These are phyloP conservation scores for Liodrosophila aerea DNA, from an alignment of 2,888 invertebrate species.

Conservation along the genomic window DNA sequence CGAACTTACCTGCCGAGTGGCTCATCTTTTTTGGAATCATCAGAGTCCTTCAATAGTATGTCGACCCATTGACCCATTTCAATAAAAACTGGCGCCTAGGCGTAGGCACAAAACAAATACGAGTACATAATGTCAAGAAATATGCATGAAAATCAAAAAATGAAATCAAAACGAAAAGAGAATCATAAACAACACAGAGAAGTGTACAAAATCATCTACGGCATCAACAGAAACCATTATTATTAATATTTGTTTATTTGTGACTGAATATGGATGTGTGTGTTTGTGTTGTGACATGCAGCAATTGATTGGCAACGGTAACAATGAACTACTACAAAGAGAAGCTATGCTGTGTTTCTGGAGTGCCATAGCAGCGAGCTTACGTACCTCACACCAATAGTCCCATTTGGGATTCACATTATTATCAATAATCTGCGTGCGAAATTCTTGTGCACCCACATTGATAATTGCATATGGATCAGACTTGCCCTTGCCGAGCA, in stretches of 20 bases:
- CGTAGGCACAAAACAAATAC: slow-evolving; percentile 58
- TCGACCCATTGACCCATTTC: slow-evolving; percentile 83
- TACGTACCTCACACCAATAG: slow-evolving; percentile 96
- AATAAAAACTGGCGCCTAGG: slow-evolving; percentile 81
- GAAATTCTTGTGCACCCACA: slow-evolving; percentile 96
- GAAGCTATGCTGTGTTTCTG: slow-evolving; percentile 26
- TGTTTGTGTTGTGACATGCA: slow-evolving; percentile 58
- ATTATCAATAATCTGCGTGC: slow-evolving; percentile 96
- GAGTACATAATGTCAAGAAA: slow-evolving; percentile 59
- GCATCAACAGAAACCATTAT: slow-evolving; percentile 32
- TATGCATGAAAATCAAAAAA: slow-evolving; percentile 49
- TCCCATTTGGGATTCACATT: slow-evolving; percentile 98
- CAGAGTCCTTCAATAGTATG: slow-evolving; percentile 92
- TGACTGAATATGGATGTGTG: slow-evolving; percentile 16
- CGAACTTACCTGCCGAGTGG: slow-evolving; percentile 92
- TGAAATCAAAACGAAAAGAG: slow-evolving; percentile 54
- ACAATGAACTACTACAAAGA: slow-evolving; percentile 51
- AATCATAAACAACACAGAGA: slow-evolving; percentile 19
- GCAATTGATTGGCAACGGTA: slow-evolving; percentile 55
- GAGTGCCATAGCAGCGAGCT: slow-evolving; percentile 22
- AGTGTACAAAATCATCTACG: slow-evolving; percentile 35
- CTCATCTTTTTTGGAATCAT: slow-evolving; percentile 94
- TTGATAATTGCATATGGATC: slow-evolving; percentile 97
- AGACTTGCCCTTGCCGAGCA: slow-evolving; percentile 97
- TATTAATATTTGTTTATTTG: slow-evolving; percentile 6